These are phyloP conservation scores for Poeciliopsis paucimaculata DNA, from an alignment of 2,797 vertebrate species.

Conservation along the genomic window DNA sequence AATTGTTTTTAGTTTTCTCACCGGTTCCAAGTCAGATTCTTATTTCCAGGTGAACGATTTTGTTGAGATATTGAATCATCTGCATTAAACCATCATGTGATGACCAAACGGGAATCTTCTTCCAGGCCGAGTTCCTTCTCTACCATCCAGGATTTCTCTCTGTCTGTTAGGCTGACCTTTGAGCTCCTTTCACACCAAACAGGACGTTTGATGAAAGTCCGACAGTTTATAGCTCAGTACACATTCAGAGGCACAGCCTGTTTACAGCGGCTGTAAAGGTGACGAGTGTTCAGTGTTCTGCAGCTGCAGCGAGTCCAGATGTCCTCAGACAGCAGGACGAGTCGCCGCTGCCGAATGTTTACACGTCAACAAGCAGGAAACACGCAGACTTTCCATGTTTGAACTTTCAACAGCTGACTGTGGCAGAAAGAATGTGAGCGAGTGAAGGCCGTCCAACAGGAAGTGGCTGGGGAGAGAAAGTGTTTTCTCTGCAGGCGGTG, in stretches of 20 bases:
- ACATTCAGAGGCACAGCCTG: background rate
- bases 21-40: too few relatives aligned
- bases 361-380: background rate
- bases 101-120: background rate
- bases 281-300: background rate
- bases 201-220: background rate
- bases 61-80: too few relatives aligned
- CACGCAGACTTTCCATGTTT: background rate
- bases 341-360: background rate
- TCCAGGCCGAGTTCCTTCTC: background rate
- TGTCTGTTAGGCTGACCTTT: background rate
- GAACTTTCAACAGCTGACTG: background rate
- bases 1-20: too few relatives aligned
- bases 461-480: background rate
- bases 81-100: background rate
- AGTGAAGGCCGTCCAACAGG: background rate
- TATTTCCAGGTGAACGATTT: too few relatives aligned
- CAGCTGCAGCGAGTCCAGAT: background rate
- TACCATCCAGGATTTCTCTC: background rate
- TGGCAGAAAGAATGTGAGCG: background rate
- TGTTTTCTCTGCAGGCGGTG: background rate
- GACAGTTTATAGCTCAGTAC: background rate
- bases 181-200: background rate
- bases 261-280: background rate
- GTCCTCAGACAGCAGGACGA: background rate